Conservation (phyloP, 2,797 vertebrate species). For the Crax fasciolata region DNA sequence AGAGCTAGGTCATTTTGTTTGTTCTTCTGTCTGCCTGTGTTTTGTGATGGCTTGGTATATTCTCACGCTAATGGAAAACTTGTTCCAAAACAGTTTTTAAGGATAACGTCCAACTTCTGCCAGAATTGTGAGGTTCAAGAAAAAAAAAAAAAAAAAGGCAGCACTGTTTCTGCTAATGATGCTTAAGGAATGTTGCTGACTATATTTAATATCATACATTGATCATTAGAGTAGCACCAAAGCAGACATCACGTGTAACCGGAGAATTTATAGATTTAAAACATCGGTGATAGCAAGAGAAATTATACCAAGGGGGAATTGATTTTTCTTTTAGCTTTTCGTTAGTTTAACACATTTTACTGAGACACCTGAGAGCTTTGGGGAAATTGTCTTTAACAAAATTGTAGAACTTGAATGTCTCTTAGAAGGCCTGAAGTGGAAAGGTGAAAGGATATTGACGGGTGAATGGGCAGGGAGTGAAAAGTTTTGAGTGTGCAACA, state of each 20-base stretch:
- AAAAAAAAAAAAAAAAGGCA: background rate
- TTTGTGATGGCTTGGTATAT: background rate
- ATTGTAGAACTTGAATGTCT: background rate
- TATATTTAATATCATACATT: background rate
- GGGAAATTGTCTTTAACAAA: background rate
- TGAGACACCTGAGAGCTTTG: accelerated
- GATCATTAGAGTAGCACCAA: background rate
- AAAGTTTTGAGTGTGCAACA: background rate
- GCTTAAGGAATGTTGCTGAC: background rate
- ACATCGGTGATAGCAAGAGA: background rate
- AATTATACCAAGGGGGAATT: background rate
- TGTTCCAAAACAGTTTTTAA: background rate
- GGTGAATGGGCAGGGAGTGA: background rate
- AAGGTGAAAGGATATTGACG: background rate
- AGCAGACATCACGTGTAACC: background rate
- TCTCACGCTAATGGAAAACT: background rate
- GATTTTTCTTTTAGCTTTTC: background rate
- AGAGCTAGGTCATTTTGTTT: background rate
- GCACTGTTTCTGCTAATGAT: background rate
- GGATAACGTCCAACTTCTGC: background rate
- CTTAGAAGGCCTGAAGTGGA: background rate
- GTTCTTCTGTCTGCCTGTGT: background rate
- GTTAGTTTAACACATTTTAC: background rate
- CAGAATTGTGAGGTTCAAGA: background rate
- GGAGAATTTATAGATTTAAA: background rate